A percentile compares a stretch with the other conserved stretches of the same genome.
Conservation (phyloP, 2,113 vertebrate genomes). For the Todiramphus saurophagus region DNA sequence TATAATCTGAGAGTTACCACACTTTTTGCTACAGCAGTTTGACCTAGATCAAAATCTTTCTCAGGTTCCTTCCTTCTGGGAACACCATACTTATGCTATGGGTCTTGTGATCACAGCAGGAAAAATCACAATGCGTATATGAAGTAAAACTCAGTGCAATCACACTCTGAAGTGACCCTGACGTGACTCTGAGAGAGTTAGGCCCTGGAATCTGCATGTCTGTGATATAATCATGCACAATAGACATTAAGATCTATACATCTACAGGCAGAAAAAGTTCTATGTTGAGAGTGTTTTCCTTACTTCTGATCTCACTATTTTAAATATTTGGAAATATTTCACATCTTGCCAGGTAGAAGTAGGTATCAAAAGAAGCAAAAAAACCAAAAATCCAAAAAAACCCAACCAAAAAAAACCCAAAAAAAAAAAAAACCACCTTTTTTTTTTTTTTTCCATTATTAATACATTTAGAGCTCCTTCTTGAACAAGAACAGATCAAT, state of each 20-base stretch:
- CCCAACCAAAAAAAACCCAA: neutral
- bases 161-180: neutral
- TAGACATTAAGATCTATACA: neutral
- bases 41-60: neutral
- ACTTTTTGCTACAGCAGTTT: neutral
- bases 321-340: neutral
- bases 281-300: neutral
- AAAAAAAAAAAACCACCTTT: too few relatives aligned
- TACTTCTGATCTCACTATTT: neutral
- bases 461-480: neutral
- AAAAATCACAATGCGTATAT: neutral
- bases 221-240: neutral
- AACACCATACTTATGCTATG: accelerated
- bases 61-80: neutral
- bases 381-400: neutral
- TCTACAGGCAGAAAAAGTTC: neutral
- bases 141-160: neutral
- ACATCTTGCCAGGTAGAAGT: neutral
- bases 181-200: neutral
- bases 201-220: neutral
- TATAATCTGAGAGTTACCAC: neutral
- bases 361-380: neutral
- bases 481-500: neutral
- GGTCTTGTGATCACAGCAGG: neutral
- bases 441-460: neutral